A percentile compares a stretch with the other conserved stretches of the same genome.
phyloP scores from a whole-genome alignment of 2,888 invertebrate genomes.

The Terebella lapidaria region DNA sequence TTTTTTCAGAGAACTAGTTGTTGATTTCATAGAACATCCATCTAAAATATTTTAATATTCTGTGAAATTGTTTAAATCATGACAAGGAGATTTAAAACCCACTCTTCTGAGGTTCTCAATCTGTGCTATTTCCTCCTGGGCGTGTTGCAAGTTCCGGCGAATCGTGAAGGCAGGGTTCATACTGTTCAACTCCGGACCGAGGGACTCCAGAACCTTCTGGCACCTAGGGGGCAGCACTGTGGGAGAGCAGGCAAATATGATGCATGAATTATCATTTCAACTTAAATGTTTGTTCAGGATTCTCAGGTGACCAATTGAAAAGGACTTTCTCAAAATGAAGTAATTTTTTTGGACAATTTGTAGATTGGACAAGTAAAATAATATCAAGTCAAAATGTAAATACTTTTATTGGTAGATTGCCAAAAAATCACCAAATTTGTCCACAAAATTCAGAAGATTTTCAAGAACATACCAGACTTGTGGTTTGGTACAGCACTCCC shows the following conservation, averaged over 20 bases:
- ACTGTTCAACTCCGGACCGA: conserved; percentile 32
- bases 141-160: conserved; percentile 84
- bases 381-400: too few species aligned
- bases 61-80: too few species aligned
- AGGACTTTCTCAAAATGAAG: too few species aligned
- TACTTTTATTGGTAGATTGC: too few species aligned
- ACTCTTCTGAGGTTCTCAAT: conserved; percentile 79
- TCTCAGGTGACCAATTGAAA: neutral
- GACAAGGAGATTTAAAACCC: too few species aligned
- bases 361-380: too few species aligned
- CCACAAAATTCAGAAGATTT: too few species aligned
- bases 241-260: neutral
- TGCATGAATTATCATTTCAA: neutral
- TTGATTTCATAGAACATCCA: too few species aligned
- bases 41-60: too few species aligned
- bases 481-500: neutral
- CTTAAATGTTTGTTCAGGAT: neutral
- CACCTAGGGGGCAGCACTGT: conserved; percentile 17
- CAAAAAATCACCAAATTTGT: too few species aligned
- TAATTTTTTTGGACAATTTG: too few species aligned
- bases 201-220: conserved; percentile 29
- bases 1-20: too few species aligned
- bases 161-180: conserved; percentile 78
- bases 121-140: conserved; percentile 80
- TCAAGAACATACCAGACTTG: neutral